Evolutionary conservation across 2,888 invertebrate genomes (phyloP).

Genomic region (Drosophila leonis): DNA sequence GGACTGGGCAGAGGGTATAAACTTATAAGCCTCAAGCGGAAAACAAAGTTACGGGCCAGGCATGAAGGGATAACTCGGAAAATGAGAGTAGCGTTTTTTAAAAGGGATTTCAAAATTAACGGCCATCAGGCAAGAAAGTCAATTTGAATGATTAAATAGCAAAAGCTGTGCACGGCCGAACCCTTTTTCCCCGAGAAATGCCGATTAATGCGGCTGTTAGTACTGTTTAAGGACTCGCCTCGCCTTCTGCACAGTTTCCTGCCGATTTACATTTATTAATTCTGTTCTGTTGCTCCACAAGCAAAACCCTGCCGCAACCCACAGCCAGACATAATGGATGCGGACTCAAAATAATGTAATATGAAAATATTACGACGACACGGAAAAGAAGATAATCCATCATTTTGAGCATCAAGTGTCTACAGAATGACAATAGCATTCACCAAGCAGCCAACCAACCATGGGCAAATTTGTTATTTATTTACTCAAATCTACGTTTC

Average conservation of each 20-base stretch:
- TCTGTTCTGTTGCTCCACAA: constrained; percentile 33
- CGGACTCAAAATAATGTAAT: constrained; percentile 32
- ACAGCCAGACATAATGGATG: constrained; percentile 44
- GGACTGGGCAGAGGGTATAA: constrained; percentile 50
- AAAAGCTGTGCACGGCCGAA: constrained; percentile 56
- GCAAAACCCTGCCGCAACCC: constrained; percentile 24
- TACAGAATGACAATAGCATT: constrained; percentile 29
- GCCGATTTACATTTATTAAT: constrained; percentile 70
- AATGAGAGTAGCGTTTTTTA: constrained; percentile 49
- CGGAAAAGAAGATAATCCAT: constrained; percentile 62
- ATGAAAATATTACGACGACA: constrained; percentile 44
- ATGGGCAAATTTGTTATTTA: constrained; percentile 9
- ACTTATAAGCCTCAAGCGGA: constrained; percentile 75
- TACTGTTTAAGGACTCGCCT: constrained; percentile 53
- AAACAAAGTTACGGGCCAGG: constrained; percentile 60
- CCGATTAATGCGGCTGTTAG: constrained; percentile 71
- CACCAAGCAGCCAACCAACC: constrained; percentile 7
- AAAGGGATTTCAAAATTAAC: constrained; percentile 77
- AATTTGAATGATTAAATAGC: constrained; percentile 79
- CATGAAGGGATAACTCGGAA: constrained; percentile 15
- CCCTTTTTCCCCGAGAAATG: constrained; percentile 47
- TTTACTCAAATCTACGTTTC: not conserved
- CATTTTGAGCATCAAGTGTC: constrained; percentile 54
- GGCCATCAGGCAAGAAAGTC: constrained; percentile 70
- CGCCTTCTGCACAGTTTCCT: constrained; percentile 42